Evolutionary conservation across 2,888 invertebrate genomes (phyloP).

Genomic region (Callosobruchus maculatus): DNA sequence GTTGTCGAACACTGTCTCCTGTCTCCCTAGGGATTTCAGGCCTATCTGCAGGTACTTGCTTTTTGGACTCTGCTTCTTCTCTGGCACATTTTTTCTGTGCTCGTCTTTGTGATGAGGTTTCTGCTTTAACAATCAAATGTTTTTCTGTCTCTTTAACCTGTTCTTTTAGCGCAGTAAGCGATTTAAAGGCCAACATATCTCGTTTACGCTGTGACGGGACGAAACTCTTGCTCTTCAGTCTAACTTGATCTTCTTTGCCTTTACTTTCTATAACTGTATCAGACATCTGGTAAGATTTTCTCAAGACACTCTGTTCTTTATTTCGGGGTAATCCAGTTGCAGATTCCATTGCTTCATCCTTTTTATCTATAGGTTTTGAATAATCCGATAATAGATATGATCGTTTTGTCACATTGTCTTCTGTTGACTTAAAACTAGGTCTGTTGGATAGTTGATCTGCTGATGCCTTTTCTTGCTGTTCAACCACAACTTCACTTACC

Average conservation of each 20-base stretch:
- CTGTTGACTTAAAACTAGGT: background rate
- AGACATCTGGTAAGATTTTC: background rate
- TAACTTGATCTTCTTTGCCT: background rate
- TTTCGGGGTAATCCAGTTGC: background rate
- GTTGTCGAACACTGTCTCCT: background rate
- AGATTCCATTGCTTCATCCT: background rate
- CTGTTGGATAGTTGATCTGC: background rate
- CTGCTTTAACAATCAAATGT: background rate
- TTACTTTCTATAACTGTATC: background rate
- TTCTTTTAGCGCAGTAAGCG: background rate
- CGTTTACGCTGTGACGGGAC: background rate
- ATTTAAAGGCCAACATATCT: background rate
- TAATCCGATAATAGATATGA: background rate
- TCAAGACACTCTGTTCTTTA: background rate
- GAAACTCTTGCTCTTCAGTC: background rate
- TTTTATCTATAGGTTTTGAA: background rate
- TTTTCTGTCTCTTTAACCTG: background rate
- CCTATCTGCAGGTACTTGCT: background rate
- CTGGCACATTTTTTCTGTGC: background rate
- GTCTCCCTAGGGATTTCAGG: background rate
- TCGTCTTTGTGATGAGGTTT: background rate
- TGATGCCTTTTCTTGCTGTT: background rate
- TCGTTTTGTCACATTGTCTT: background rate
- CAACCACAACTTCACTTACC: background rate
- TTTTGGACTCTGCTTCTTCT: background rate